Evolutionary conservation across 2,113 vertebrate genomes (phyloP).

Genomic region (Pseudopodoces humilis): DNA sequence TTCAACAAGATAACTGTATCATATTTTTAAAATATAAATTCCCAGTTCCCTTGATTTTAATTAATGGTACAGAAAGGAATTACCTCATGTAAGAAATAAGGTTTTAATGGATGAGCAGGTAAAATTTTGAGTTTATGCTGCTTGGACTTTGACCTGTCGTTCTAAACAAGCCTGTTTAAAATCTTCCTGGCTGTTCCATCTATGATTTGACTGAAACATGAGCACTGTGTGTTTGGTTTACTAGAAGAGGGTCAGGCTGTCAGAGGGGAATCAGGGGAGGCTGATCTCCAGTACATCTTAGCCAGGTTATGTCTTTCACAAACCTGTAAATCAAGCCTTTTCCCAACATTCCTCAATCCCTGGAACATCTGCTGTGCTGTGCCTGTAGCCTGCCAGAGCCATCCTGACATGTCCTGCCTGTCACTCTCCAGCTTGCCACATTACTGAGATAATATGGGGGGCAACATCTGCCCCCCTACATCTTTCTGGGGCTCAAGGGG

Average conservation of each 20-base stretch:
- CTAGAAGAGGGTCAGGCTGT: not conserved
- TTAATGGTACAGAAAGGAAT: not conserved
- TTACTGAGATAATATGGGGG: not conserved
- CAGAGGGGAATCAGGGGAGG: not conserved
- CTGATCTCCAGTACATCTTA: accelerated
- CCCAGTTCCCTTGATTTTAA: not conserved
- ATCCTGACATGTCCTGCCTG: accelerated
- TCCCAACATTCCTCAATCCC: not conserved
- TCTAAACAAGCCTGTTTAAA: not conserved
- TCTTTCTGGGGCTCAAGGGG: not conserved
- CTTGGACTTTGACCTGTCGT: not conserved
- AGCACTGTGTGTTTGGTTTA: not conserved
- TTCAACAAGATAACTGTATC: not conserved
- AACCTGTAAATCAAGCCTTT: not conserved
- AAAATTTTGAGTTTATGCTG: not conserved
- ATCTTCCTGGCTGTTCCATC: not conserved
- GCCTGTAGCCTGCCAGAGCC: not conserved
- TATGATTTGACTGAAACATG: not conserved
- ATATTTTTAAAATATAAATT: not conserved
- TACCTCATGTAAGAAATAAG: not conserved
- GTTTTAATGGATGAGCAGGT: not conserved
- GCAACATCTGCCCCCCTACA: not conserved
- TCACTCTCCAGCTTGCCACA: not conserved
- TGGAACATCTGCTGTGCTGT: not conserved
- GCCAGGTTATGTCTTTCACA: not conserved